Percentiles rank a stretch among this genome's conserved stretches.
Evolutionary conservation across 1,140 invertebrate species (phyloP).

Genomic region (Paralvinella palmiformis): DNA sequence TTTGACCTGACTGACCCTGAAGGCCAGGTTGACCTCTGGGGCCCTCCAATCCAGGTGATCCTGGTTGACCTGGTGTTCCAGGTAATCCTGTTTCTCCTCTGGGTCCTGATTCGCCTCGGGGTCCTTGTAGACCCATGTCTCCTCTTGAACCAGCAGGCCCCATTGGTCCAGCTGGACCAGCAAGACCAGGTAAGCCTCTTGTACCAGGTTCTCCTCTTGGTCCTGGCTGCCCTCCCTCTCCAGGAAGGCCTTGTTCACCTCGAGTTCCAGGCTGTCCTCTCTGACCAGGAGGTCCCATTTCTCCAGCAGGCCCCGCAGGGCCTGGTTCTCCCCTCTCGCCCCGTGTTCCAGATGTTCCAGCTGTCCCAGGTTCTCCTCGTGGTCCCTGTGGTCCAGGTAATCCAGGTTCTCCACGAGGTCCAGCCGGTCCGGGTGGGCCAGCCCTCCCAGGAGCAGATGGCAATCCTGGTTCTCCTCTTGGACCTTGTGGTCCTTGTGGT

Average conservation of each 20-base stretch:
- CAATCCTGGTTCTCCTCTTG: not conserved
- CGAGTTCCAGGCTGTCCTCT: not conserved
- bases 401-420: not conserved
- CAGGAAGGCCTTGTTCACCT: not conserved
- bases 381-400: not conserved
- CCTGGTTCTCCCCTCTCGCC: not conserved
- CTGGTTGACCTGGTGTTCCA: constrained; percentile 15
- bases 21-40: not conserved
- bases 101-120: not conserved
- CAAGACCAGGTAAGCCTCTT: not conserved
- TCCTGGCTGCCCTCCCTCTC: not conserved
- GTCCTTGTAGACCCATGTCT: not conserved
- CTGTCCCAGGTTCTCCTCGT: not conserved
- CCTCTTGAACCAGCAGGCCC: constrained; percentile 2
- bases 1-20: not conserved
- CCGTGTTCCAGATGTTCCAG: not conserved
- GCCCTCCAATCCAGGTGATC: constrained; percentile 12
- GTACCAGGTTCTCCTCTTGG: not conserved
- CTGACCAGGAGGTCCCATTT: not conserved
- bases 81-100: constrained; percentile 53
- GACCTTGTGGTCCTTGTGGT: not conserved
- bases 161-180: not conserved
- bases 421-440: not conserved
- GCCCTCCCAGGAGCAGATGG: not conserved
- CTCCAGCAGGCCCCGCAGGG: not conserved